Conservation (phyloP, 2,888 invertebrate species). For the Tetragnatha montana region DNA sequence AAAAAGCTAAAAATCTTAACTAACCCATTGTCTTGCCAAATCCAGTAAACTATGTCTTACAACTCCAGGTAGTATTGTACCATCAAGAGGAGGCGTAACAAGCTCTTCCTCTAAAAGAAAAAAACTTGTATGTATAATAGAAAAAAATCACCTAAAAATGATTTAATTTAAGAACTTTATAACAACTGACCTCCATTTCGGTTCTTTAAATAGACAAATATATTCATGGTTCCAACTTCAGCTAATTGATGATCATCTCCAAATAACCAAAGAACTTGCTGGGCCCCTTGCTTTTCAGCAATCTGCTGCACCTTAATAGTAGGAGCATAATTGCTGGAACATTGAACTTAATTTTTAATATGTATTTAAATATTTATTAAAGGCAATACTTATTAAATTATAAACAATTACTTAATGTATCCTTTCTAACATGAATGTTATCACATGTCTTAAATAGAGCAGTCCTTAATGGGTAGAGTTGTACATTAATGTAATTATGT, state of each 20-base stretch:
- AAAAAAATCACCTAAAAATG: not conserved
- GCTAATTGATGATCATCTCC: conserved; percentile 94
- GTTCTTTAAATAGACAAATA: conserved; percentile 89
- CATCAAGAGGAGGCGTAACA: conserved; percentile 92
- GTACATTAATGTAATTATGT: no score
- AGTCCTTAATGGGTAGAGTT: no score
- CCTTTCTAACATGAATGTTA: no score
- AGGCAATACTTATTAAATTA: no score
- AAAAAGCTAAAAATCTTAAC: no score
- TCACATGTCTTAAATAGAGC: no score
- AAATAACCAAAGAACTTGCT: conserved; percentile 97
- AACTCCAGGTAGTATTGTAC: conserved; percentile 95
- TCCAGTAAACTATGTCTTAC: conserved; percentile 91
- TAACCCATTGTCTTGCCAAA: conserved; percentile 83
- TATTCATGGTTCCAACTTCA: conserved; percentile 99
- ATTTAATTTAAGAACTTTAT: not conserved
- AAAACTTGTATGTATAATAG: not conserved
- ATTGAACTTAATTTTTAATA: not conserved
- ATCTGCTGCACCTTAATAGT: conserved; percentile 79
- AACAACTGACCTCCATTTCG: conserved; percentile 86
- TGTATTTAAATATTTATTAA: no score
- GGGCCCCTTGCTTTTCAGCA: conserved; percentile 88
- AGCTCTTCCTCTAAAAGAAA: conserved; percentile 82
- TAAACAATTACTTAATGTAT: no score
- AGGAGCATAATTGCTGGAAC: conserved; percentile 82